Percentiles rank a stretch among this genome's conserved stretches.
phyloP scores from a whole-genome alignment of 2,113 vertebrate genomes.

The Chaenocephalus aceratus region DNA sequence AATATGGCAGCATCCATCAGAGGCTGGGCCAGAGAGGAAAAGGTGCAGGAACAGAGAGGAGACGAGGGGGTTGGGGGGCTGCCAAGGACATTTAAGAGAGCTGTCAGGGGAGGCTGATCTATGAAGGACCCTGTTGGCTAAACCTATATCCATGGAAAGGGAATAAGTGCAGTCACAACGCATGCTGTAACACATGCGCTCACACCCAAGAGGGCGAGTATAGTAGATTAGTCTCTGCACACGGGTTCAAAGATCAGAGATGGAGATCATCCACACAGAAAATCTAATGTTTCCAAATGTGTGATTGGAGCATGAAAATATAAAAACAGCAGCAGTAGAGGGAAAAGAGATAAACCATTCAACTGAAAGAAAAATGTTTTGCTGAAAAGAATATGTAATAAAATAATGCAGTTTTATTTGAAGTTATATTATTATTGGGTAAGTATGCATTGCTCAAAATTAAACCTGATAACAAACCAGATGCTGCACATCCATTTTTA shows the following conservation, averaged over 20 bases:
- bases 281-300: conserved; percentile 53
- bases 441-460: neutral
- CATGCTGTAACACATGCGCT: conserved; percentile 49
- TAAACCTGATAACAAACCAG: neutral
- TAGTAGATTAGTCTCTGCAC: conserved; percentile 31
- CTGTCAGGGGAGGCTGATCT: conserved; percentile 83
- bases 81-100: conserved; percentile 87
- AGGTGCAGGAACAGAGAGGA: conserved; percentile 66
- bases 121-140: conserved; percentile 74
- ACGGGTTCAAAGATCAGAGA: conserved; percentile 61
- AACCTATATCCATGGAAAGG: conserved; percentile 66
- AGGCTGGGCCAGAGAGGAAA: conserved; percentile 62
- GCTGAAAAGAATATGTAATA: neutral
- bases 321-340: neutral
- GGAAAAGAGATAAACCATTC: conserved; percentile 15
- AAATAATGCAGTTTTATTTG: conserved; percentile 1
- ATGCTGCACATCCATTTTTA: neutral
- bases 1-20: conserved; percentile 83
- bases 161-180: conserved; percentile 34
- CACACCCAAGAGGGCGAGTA: conserved; percentile 39
- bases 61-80: conserved; percentile 66
- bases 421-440: neutral
- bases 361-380: conserved; percentile 15
- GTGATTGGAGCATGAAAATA: conserved; percentile 21
- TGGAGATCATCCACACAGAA: conserved; percentile 59